A percentile compares a stretch with the other conserved stretches of the same genome.
phyloP scores from a whole-genome alignment of 1,140 invertebrate species.

The Drosophila virilis region DNA sequence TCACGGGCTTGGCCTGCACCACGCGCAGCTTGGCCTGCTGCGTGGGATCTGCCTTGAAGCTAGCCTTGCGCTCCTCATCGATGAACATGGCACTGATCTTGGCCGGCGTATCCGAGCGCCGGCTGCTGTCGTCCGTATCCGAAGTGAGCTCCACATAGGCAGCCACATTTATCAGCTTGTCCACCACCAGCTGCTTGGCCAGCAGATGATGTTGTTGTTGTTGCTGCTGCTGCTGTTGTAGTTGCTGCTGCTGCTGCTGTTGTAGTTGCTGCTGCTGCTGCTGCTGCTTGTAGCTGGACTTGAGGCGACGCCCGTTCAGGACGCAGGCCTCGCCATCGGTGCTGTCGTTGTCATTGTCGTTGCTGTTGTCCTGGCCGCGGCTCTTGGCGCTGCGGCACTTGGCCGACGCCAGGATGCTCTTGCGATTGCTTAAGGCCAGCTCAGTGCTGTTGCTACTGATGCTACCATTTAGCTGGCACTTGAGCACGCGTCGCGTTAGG shows the following conservation, averaged over 20 bases:
- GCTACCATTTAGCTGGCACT: slow-evolving; percentile 76
- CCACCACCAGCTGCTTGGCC: slow-evolving; percentile 70
- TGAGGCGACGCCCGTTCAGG: slow-evolving; percentile 65
- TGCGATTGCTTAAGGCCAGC: slow-evolving; percentile 89
- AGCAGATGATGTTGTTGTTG: slow-evolving; percentile 30
- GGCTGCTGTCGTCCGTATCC: slow-evolving; percentile 82
- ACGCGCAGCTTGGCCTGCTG: slow-evolving; percentile 56
- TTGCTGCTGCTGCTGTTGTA: too few relatives aligned
- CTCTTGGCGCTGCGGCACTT: slow-evolving; percentile 90
- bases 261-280: slow-evolving; percentile 36
- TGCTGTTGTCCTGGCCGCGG: slow-evolving; percentile 57
- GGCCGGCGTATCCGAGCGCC: slow-evolving; percentile 76
- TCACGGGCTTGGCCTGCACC: slow-evolving; percentile 52
- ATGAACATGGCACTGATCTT: slow-evolving; percentile 84
- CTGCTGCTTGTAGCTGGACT: slow-evolving; percentile 76
- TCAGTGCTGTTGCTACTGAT: slow-evolving; percentile 84
- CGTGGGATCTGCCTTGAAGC: slow-evolving; percentile 77
- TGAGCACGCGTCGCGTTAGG: slow-evolving; percentile 88
- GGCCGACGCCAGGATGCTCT: slow-evolving; percentile 94
- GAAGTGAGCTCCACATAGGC: slow-evolving; percentile 83
- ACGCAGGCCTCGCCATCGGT: slow-evolving; percentile 80
- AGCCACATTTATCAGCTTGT: slow-evolving; percentile 83
- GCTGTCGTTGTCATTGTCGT: slow-evolving; percentile 82
- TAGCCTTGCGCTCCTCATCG: slow-evolving; percentile 83
- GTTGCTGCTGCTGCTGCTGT: slow-evolving; percentile 44